Evolutionary conservation across 2,888 invertebrate genomes (phyloP), one percentile per base, ranked within the genome.

Genomic region (Hydropsyche betteni): DNA sequence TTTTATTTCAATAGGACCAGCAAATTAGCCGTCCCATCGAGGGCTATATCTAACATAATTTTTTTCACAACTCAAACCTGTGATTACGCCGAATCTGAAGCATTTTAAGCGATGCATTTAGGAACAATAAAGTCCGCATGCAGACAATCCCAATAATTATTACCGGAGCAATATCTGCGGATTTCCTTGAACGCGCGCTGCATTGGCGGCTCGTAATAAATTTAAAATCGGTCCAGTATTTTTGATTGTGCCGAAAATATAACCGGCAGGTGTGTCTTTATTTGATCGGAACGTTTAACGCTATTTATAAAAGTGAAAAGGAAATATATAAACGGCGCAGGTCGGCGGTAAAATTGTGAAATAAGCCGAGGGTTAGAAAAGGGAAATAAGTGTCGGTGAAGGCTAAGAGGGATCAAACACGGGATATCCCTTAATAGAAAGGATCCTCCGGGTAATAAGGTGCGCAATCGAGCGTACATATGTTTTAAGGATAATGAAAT

Each of bases 81-180:
- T 14, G n/a, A 75, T 75, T 75, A 75, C 68, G 14, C 5, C 24
- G 55, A 68, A 72, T 55, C 55, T 69, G 38, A 69, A 74, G 69
- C 58, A 44, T 50, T 69, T 61, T 75, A 75, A 77, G 75, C 74
- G 75, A 71, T 75, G 75, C 69, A 71, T 77, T 75, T 75, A 77
- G 75, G 16, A 68, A 75, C 75, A 77, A 77, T 64, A 75, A 73
- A 51, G 61, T 58, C 38, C 73, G 69, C 72, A 75, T 61, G 72
- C 69, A 75, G 73, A 75, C 75, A 69, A 52, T 61, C 64, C 55
- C 64, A 70, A 77, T 77, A 38, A 68, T 71, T 69, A 75, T 58
- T 72, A 52, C 53, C 36, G 50, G 72, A 4, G 16, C 61, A 77
- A 55, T 72, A 34, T 69, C 69, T 69, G 36, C 69, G 55, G 33